phyloP scores from a whole-genome alignment of 2,113 vertebrate genomes.

The Struthio camelus region DNA sequence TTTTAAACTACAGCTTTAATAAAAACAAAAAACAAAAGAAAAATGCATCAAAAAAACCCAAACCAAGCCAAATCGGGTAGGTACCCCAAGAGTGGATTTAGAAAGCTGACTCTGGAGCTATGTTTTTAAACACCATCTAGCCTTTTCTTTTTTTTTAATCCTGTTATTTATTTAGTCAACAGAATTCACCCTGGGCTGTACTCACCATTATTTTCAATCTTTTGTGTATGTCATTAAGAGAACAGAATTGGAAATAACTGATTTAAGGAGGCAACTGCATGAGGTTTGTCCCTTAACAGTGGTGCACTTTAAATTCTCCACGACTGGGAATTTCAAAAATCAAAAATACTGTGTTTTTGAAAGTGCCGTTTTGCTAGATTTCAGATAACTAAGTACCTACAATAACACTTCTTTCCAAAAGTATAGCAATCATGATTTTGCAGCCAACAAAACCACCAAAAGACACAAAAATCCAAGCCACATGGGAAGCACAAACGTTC shows the following conservation, averaged over 20 bases:
- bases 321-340: not conserved
- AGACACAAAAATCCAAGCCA: not conserved
- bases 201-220: slow-evolving; percentile 47
- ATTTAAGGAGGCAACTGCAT: not conserved
- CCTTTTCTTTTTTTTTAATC: not conserved
- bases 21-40: not conserved
- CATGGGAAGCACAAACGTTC: not conserved
- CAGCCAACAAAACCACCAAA: not conserved
- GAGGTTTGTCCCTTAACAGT: not conserved
- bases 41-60: not conserved
- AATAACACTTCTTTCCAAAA: not conserved
- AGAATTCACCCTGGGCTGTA: slow-evolving; percentile 5
- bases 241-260: slow-evolving; percentile 28
- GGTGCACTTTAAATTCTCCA: not conserved
- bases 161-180: slow-evolving; percentile 34
- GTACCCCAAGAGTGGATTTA: not conserved
- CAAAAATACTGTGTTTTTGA: not conserved
- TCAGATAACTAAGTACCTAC: not conserved
- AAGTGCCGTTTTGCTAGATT: not conserved
- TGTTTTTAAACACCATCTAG: not conserved
- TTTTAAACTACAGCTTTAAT: not conserved
- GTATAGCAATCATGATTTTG: not conserved
- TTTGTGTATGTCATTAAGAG: not conserved
- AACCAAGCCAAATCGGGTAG: not conserved
- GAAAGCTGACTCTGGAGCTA: not conserved